Evolutionary conservation across 2,888 invertebrate species (phyloP), one percentile per base, ranked within the genome.

Genomic region (Syrphus vitripennis): DNA sequence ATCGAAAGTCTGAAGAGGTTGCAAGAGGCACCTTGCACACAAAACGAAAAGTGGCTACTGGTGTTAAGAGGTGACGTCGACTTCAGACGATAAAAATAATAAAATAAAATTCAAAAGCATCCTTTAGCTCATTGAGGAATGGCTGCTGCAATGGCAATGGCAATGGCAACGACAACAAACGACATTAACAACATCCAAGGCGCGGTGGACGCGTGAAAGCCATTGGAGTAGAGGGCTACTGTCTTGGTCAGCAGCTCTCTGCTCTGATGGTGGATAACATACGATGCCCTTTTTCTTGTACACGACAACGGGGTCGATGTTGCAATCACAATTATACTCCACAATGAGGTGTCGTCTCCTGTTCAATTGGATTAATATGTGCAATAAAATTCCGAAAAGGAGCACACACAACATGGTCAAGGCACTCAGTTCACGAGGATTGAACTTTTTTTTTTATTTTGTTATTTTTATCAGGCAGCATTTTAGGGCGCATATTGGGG

Each of bases 331-430:
- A 77, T 71, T 77, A 71, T 77, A 65, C 57, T 71, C 53, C 67
- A 63, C 50, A 83, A 72, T 61, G 53, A 78, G 59, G 78, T 83
- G 74, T 79, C 79, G 61, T 50, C 74, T 83, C 59, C 71, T 67
- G 71, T 77, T 77, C 71, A 42, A 72, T 83, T 78, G 83, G 79
- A 78, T 79, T 83, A 74, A 83, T 83, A 63, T 45, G 63, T 40
- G 83, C 61, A 72, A 74, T 83, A 79, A 83, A 79, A 72, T 79
- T 83, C 55, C 83, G 42, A 50, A 78, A 82, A 77, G 48, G 40
- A 72, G 57, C 50, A 29, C 61, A n/a, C 34, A 69, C 31, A n/a
- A 50, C 34, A 34, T 50, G 61, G 45, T 16, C 63, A 63, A 42
- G 40, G 42, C 65, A n/a, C 42, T 34, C 63, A 9, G 16, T n/a